phyloP scores from a whole-genome alignment of 2,888 invertebrate genomes.

The Xanthorhoe designata region DNA sequence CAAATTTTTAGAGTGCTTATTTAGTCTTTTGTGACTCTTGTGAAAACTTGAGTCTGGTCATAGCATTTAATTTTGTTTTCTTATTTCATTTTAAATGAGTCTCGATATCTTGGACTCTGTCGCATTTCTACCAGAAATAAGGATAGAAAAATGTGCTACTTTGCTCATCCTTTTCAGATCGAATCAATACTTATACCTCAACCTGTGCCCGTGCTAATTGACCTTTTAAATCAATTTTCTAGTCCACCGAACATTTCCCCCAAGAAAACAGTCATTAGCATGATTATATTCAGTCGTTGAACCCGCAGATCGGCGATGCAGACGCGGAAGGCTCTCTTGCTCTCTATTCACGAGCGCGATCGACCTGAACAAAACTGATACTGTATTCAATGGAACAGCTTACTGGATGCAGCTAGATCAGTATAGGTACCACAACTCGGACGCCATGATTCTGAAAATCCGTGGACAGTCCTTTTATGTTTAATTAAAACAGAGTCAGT shows the following conservation, averaged over 20 bases:
- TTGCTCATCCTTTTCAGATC: too few species aligned
- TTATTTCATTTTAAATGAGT: neutral
- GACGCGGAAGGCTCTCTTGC: slow-evolving; percentile 56
- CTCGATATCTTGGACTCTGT: too few species aligned
- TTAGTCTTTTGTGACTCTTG: neutral
- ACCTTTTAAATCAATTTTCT: slow-evolving; percentile 26
- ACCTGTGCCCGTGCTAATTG: neutral
- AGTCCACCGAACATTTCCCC: slow-evolving; percentile 31
- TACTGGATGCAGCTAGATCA: slow-evolving; percentile 8
- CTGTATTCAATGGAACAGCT: slow-evolving; percentile 22
- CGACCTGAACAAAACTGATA: slow-evolving; percentile 29
- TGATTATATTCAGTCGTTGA: slow-evolving; percentile 52
- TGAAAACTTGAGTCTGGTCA: neutral
- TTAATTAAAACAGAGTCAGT: too few species aligned
- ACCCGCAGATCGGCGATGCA: slow-evolving; percentile 44
- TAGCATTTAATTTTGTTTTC: neutral
- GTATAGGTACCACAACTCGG: neutral
- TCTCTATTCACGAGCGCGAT: slow-evolving; percentile 60
- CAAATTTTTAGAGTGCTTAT: neutral
- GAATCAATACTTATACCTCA: too few species aligned
- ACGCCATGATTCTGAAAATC: neutral
- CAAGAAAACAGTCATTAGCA: slow-evolving; percentile 13
- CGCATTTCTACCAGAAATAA: too few species aligned
- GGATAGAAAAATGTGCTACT: too few species aligned
- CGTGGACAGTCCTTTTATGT: too few species aligned